These are phyloP conservation scores for Mormyrus proboscirostris DNA, from an alignment of 2,797 vertebrate species.

Conservation along the genomic window DNA sequence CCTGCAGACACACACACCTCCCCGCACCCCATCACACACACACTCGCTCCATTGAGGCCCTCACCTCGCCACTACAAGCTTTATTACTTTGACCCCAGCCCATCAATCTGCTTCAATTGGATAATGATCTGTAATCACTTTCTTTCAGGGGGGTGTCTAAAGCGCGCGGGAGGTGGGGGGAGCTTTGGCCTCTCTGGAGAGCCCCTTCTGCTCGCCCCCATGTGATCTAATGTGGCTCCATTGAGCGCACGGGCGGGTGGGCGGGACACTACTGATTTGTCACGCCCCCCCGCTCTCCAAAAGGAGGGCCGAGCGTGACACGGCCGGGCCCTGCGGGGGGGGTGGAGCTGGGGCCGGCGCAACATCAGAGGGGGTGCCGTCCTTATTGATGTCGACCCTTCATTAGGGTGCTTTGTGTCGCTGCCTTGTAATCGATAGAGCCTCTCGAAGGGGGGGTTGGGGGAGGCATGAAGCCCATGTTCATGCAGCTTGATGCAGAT, in stretches of 20 bases:
- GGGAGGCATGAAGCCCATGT: conserved; percentile 27
- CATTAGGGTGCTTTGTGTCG: conserved; percentile 78
- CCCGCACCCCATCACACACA: conserved; percentile 50
- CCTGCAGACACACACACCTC: conserved; percentile 47
- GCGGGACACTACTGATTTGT: conserved; percentile 75
- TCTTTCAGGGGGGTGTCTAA: conserved; percentile 99
- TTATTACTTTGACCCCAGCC: conserved; percentile 98
- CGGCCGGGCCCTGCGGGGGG: conserved; percentile 65
- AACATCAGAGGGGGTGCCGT: conserved; percentile 64
- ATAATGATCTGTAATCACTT: conserved; percentile 99
- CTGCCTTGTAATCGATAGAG: conserved; percentile 82
- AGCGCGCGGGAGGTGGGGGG: conserved; percentile 74
- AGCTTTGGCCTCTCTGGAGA: conserved; percentile 87
- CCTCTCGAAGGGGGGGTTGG: conserved; percentile 46
- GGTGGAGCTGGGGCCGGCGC: conserved; percentile 49
- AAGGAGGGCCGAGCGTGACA: conserved; percentile 69
- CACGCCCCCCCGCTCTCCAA: conserved; percentile 66
- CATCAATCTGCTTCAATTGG: conserved; percentile 99
- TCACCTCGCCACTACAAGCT: conserved; percentile 71
- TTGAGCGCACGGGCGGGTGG: conserved; percentile 61
- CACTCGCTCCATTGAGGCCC: conserved; percentile 38
- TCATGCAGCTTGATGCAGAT: not conserved
- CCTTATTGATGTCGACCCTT: conserved; percentile 87
- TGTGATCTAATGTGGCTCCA: conserved; percentile 78
- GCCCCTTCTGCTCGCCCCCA: conserved; percentile 91